phyloP scores from a whole-genome alignment of 2,888 invertebrate species.

The Thymelicus sylvestris region DNA sequence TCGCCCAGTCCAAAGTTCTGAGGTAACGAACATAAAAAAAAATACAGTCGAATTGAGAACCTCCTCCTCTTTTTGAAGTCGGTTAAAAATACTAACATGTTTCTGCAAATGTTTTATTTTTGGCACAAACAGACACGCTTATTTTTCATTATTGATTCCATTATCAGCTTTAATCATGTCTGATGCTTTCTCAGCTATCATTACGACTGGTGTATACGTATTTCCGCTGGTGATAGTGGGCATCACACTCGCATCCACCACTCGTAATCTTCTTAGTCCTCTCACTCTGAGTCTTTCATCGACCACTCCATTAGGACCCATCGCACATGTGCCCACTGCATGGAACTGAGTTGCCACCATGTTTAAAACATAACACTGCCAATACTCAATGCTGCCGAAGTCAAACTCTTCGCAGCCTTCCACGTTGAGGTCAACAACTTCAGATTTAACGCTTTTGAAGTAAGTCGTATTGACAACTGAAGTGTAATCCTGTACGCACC shows the following conservation, averaged over 20 bases:
- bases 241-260: slow-evolving; percentile 87
- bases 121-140: slow-evolving; percentile 39
- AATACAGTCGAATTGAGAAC: no score
- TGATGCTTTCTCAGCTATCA: slow-evolving; percentile 86
- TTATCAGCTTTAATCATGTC: slow-evolving; percentile 81
- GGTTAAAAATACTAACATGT: slow-evolving; percentile 69
- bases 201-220: slow-evolving; percentile 85
- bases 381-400: slow-evolving; percentile 58
- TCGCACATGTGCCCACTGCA: slow-evolving; percentile 59
- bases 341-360: slow-evolving; percentile 57
- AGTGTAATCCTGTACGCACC: slow-evolving; percentile 47
- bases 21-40: no score
- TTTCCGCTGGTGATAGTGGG: slow-evolving; percentile 85
- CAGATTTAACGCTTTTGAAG: slow-evolving; percentile 44
- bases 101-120: no score
- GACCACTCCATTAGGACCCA: slow-evolving; percentile 61
- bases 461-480: slow-evolving; percentile 47
- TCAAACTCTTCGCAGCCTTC: slow-evolving; percentile 50
- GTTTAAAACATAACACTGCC: slow-evolving; percentile 61
- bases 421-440: slow-evolving; percentile 49
- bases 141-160: slow-evolving; percentile 8
- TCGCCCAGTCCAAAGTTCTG: no score
- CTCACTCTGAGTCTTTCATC: slow-evolving; percentile 69
- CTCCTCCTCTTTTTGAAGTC: slow-evolving; percentile 87
- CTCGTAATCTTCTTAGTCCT: slow-evolving; percentile 82